Base-by-base conservation (phyloP, 2,888 invertebrate species). In the Ennomos fuscantarius region DNA sequence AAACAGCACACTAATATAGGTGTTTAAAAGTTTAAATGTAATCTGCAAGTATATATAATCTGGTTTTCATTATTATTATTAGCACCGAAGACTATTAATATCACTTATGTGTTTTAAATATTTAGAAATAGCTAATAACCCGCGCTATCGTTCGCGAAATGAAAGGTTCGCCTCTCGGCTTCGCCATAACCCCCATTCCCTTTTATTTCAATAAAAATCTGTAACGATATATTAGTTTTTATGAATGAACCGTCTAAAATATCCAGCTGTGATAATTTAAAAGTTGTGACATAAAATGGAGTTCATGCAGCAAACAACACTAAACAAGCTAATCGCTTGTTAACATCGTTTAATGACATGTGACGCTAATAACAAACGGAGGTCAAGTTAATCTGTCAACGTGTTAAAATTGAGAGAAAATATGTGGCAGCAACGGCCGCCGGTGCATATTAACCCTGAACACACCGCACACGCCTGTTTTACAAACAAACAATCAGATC, bases 401-500 rank as follows among this genome's bases (percentile, higher is more conserved):
- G 40, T 45, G 43, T 57, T 47, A 57, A 42, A 41, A 45, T 41
- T 51, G 44, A 47, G 51, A 45, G 50, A 12, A 35, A 52, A 11
- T 34, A 56, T 31, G 33, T 44, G 31, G 42, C 55, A 45, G 40
- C 37, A 43, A 34, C 44, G 49, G 31, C 39, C 41, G 31, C 39
- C 41, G 37, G 46, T 49, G 50, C 47, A 62, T 34, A 68, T 67
- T 76, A 79, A 73, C 81, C 76, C 72, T 79, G 79, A 78, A 73
- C 72, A 68, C 61, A 65, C 44, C 70, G 68, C 68, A 77, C 70
- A 51, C 40, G 40, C 69, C 69, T 75, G 70, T 73, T 24, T 72
- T 64, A 73, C 76, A 77, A 79, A 80, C 74, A 76, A 82, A 84
- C 81, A 85, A 81, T 84, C 76, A 72, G 64, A 67, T 57, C 60